phyloP scores from a whole-genome alignment of 2,888 invertebrate genomes.

The Meghimatium bilineatum region DNA sequence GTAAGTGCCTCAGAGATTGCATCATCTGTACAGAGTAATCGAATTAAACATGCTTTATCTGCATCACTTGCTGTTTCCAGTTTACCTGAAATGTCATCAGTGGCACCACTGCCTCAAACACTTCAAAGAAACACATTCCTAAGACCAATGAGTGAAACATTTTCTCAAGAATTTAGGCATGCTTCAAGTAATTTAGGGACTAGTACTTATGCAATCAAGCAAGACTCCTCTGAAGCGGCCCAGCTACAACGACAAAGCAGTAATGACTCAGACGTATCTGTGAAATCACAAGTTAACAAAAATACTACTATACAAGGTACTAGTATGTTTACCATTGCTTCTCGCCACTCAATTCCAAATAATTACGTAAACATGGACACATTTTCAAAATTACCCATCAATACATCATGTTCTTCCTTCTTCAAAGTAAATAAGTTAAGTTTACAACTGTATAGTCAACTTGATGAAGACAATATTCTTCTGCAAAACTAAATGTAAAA shows the following conservation, averaged over 20 bases:
- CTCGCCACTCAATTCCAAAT: neutral
- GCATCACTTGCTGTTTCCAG: constrained; percentile 24
- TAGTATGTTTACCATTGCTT: constrained; percentile 18
- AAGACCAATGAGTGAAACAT: constrained; percentile 40
- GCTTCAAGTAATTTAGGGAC: constrained; percentile 25
- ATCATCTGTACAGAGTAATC: constrained; percentile 17
- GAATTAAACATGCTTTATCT: constrained; percentile 20
- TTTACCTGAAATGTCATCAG: constrained; percentile 25
- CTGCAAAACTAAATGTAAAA: neutral
- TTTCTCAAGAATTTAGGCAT: constrained; percentile 14
- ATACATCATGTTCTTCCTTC: neutral
- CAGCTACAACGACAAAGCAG: constrained; percentile 21
- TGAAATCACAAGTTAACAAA: neutral
- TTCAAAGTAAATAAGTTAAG: neutral
- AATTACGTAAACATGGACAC: neutral
- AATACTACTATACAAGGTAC: neutral
- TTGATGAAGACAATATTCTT: too few species aligned
- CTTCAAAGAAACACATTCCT: constrained; percentile 48
- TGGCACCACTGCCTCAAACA: neutral
- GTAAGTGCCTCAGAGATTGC: constrained; percentile 72
- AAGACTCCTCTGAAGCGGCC: neutral
- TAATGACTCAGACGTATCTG: constrained; percentile 19
- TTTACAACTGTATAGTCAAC: neutral
- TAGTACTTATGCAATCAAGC: neutral
- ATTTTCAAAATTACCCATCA: neutral